Conservation (phyloP, 2,113 vertebrate genomes). For the Stictonetta naevosa region DNA sequence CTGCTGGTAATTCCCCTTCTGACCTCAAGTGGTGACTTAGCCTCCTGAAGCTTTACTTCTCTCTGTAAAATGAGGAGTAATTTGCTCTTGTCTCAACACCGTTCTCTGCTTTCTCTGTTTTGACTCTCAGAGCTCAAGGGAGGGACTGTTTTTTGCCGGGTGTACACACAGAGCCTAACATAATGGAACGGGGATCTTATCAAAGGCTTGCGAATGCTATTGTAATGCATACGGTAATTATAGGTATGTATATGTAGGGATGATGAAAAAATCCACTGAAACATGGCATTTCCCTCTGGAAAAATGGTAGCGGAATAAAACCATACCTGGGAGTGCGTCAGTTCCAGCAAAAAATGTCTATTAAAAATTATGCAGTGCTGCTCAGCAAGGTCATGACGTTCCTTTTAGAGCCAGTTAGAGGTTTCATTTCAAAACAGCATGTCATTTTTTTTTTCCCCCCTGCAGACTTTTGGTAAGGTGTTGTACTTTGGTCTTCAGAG, state of each 20-base stretch:
- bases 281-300: constrained; percentile 54
- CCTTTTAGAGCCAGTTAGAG: constrained; percentile 21
- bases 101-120: constrained; percentile 45
- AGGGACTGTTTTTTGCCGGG: background rate
- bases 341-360: constrained; percentile 54
- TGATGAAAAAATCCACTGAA: constrained; percentile 23
- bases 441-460: background rate
- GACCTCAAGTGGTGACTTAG: background rate
- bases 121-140: constrained; percentile 54
- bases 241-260: constrained; percentile 2
- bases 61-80: background rate
- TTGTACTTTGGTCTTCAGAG: background rate
- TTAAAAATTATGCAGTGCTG: constrained; percentile 59
- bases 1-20: background rate
- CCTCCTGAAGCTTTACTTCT: background rate
- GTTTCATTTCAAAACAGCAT: background rate
- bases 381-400: constrained; percentile 49
- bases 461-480: background rate
- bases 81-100: constrained; percentile 59
- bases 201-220: constrained; percentile 16
- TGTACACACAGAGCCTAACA: background rate
- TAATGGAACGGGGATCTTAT: constrained; percentile 21
- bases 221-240: constrained; percentile 54
- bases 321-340: constrained; percentile 42
- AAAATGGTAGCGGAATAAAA: constrained; percentile 9